Conservation (phyloP, 2,797 vertebrate species). For the Microctenopoma steveboyesi region DNA sequence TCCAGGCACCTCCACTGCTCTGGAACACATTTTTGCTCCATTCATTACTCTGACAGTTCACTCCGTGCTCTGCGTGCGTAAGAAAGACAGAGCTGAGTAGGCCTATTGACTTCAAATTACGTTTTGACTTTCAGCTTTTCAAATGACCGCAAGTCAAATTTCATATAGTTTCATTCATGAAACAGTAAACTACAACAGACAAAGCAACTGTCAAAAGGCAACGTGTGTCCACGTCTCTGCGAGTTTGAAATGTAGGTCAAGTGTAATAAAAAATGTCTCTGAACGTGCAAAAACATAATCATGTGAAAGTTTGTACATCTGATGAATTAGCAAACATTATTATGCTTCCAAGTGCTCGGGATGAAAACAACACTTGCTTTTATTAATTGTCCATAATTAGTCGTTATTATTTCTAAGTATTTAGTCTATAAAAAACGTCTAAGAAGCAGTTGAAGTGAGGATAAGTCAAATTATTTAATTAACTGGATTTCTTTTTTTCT, state of each 20-base stretch:
- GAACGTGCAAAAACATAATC: background rate
- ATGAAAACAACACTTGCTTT: background rate
- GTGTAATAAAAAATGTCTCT: background rate
- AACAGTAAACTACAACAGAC: background rate
- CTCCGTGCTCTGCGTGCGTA: conserved; percentile 50
- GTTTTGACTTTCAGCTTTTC: conserved; percentile 22
- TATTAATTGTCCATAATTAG: background rate
- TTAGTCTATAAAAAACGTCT: background rate
- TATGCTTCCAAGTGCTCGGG: background rate
- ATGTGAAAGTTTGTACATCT: background rate
- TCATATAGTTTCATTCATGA: background rate
- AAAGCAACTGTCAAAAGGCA: background rate
- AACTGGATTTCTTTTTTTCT: background rate
- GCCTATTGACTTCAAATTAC: conserved; percentile 23
- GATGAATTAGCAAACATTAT: too few relatives aligned
- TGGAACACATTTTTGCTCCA: conserved; percentile 76
- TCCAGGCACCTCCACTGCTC: conserved; percentile 73
- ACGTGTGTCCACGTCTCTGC: background rate
- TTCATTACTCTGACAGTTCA: conserved; percentile 79
- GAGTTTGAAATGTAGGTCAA: conserved; percentile 53
- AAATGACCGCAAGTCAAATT: conserved; percentile 27
- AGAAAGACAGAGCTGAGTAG: background rate
- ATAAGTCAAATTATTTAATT: background rate
- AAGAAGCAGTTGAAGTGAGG: background rate
- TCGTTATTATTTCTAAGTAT: background rate